Conservation (phyloP, 2,797 vertebrate species). For the Poeciliopsis infans region DNA sequence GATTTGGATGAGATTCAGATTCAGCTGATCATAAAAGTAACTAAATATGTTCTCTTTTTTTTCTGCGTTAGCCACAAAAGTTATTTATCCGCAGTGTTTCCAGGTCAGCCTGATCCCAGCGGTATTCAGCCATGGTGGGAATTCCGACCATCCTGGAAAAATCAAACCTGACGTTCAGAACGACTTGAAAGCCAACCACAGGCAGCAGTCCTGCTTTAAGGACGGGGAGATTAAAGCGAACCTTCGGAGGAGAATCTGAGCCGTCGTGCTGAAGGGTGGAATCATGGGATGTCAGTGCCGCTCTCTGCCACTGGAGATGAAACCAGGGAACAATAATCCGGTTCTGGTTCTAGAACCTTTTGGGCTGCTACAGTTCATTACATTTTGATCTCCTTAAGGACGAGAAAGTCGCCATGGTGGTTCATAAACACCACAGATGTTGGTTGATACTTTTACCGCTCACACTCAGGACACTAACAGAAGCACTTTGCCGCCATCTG, state of each 20-base stretch:
- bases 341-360: no score
- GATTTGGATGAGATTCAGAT: slow-evolving; percentile 24
- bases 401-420: neutral
- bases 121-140: neutral
- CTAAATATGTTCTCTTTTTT: neutral
- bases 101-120: neutral
- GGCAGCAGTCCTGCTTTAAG: neutral
- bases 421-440: neutral
- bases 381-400: neutral
- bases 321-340: neutral
- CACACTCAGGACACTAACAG: neutral
- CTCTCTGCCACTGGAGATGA: no score
- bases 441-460: neutral
- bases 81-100: neutral
- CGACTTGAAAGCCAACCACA: neutral
- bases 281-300: neutral
- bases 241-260: neutral
- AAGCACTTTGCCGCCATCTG: neutral
- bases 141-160: no score
- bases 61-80: neutral
- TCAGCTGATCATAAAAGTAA: slow-evolving; percentile 12
- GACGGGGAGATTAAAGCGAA: neutral
- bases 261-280: neutral
- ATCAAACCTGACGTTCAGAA: neutral
- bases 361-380: neutral